phyloP scores from a whole-genome alignment of 53 echinoderm and acorn worm species.

The Paracentrotus lividus region DNA sequence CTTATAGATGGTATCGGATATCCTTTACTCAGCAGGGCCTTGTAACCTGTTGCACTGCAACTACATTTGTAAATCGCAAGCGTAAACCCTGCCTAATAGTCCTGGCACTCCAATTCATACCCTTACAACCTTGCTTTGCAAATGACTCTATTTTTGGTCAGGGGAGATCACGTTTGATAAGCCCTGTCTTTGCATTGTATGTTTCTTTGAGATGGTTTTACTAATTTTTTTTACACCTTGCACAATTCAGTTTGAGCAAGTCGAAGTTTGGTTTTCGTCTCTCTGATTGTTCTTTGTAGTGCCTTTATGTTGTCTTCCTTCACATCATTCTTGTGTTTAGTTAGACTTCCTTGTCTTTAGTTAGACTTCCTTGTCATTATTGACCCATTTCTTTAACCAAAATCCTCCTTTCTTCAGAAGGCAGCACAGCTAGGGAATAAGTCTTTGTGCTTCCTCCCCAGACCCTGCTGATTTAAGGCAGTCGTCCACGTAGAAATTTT shows the following conservation, averaged over 20 bases:
- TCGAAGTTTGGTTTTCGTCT: neutral
- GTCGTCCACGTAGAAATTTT: constrained; percentile 51
- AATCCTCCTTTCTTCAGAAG: constrained; percentile 66
- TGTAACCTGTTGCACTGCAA: too few species aligned
- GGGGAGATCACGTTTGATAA: neutral
- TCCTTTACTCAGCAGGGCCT: neutral
- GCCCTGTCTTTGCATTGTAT: neutral
- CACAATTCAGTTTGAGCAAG: neutral
- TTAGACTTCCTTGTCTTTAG: neutral
- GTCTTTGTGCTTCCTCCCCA: constrained; percentile 61
- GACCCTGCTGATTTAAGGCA: constrained; percentile 56
- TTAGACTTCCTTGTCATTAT: too few species aligned
- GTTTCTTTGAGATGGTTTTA: neutral
- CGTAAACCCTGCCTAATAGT: neutral
- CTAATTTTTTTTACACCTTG: neutral
- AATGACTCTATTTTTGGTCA: neutral
- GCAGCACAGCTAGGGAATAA: too few species aligned
- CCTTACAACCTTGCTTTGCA: neutral
- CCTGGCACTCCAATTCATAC: neutral
- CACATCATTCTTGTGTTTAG: neutral
- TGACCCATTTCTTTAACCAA: too few species aligned
- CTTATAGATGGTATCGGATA: too few species aligned
- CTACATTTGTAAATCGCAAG: neutral
- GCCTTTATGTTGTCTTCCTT: neutral
- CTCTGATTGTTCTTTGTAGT: neutral